These are phyloP conservation scores for Ptyas mucosa DNA, from an alignment of 2,113 vertebrate genomes.

Conservation along the genomic window DNA sequence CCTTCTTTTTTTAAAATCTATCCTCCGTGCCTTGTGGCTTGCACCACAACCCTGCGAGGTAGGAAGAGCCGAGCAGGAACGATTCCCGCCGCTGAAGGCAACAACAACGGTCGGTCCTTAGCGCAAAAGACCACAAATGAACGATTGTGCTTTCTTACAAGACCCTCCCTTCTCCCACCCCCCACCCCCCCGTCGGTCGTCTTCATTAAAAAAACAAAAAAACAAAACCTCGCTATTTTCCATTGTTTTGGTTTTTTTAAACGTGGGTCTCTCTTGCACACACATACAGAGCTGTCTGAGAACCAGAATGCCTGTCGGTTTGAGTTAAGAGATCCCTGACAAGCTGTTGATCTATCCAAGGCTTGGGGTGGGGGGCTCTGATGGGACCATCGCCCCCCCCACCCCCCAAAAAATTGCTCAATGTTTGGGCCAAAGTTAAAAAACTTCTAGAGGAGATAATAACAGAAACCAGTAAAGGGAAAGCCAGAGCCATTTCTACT, in stretches of 20 bases:
- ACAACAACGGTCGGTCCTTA: no score
- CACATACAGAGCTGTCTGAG: background rate
- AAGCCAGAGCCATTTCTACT: no score
- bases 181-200: background rate
- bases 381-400: no score
- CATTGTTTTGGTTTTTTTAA: background rate
- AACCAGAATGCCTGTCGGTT: background rate
- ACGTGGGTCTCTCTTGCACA: background rate
- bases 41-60: background rate
- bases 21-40: no score
- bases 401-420: background rate
- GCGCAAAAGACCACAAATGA: background rate
- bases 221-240: background rate
- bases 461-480: no score
- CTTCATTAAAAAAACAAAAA: background rate
- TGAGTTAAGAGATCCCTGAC: background rate
- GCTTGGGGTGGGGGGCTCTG: background rate
- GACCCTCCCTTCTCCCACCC: no score
- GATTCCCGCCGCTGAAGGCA: background rate
- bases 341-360: background rate
- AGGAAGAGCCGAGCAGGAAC: background rate
- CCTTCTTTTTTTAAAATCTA: background rate
- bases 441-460: no score
- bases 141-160: background rate
- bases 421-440: no score